Evolutionary conservation across 2,113 vertebrate genomes (phyloP).

Genomic region (Notothenia coriiceps): DNA sequence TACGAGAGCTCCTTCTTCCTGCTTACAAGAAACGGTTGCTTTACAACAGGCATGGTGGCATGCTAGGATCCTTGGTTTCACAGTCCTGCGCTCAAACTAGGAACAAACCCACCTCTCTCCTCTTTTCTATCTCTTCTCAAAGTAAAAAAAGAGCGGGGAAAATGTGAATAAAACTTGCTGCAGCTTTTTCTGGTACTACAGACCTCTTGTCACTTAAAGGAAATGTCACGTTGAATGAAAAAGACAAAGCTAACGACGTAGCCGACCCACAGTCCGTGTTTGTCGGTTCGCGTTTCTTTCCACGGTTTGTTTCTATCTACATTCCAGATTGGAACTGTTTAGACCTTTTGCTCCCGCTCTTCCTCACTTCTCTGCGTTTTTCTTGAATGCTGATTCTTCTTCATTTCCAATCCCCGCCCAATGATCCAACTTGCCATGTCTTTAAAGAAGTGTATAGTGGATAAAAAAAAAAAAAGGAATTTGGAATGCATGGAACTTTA

Average conservation of each 20-base stretch:
- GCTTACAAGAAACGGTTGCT: conserved; percentile 16
- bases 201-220: conserved; percentile 53
- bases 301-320: conserved; percentile 82
- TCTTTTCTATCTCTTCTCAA: conserved; percentile 68
- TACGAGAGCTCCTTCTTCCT: conserved; percentile 36
- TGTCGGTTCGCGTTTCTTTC: conserved; percentile 44
- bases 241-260: conserved; percentile 29
- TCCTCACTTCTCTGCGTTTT: conserved; percentile 70
- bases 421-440: conserved; percentile 75
- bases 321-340: conserved; percentile 86
- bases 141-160: conserved; percentile 42
- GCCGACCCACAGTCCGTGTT: conserved; percentile 18
- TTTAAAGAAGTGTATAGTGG: conserved; percentile 74
- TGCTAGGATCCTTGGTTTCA: conserved; percentile 61
- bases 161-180: conserved; percentile 17
- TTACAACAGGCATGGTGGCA: conserved; percentile 25
- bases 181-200: conserved; percentile 84
- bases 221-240: conserved; percentile 54
- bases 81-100: conserved; percentile 69
- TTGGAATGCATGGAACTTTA: conserved; percentile 86
- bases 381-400: conserved; percentile 75
- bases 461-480: conserved; percentile 53
- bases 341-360: conserved; percentile 40
- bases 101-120: conserved; percentile 60
- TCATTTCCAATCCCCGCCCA: conserved; percentile 39